phyloP scores from a whole-genome alignment of 2,888 invertebrate genomes.

The Serripes groenlandicus region DNA sequence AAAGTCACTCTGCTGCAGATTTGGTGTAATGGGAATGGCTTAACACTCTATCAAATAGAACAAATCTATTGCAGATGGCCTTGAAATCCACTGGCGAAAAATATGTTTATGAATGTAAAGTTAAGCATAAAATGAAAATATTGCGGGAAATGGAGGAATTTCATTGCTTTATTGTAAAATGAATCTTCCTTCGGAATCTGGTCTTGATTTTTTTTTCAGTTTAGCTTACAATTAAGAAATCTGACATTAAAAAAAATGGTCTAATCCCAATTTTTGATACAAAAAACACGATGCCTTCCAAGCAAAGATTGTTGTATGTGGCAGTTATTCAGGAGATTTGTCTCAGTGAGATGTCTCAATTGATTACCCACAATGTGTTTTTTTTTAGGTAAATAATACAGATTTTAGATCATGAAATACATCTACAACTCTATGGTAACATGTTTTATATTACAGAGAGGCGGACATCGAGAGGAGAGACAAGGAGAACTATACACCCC shows the following conservation, averaged over 20 bases:
- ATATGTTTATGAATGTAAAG: too few relatives aligned
- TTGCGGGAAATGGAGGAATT: too few relatives aligned
- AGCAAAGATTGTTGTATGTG: background rate
- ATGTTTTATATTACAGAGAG: slow-evolving; percentile 79
- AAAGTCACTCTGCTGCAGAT: background rate
- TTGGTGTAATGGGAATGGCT: background rate
- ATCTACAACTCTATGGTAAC: too few relatives aligned
- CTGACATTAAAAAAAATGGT: background rate
- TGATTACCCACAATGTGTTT: background rate
- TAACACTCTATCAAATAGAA: background rate
- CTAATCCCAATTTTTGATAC: background rate
- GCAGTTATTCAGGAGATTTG: background rate
- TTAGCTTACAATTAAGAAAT: too few relatives aligned
- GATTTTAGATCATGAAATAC: too few relatives aligned
- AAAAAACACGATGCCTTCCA: background rate
- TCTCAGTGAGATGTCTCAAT: background rate
- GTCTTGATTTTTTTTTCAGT: too few relatives aligned
- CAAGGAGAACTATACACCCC: slow-evolving; percentile 86
- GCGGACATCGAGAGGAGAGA: slow-evolving; percentile 85
- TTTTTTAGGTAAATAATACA: background rate
- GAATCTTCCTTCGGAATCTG: too few relatives aligned
- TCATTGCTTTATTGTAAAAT: too few relatives aligned
- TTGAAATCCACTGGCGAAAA: too few relatives aligned
- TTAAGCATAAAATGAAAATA: too few relatives aligned
- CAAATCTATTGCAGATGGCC: too few relatives aligned